Evolutionary conservation across 2,888 invertebrate genomes (phyloP).

Genomic region (Brachyptera putata): DNA sequence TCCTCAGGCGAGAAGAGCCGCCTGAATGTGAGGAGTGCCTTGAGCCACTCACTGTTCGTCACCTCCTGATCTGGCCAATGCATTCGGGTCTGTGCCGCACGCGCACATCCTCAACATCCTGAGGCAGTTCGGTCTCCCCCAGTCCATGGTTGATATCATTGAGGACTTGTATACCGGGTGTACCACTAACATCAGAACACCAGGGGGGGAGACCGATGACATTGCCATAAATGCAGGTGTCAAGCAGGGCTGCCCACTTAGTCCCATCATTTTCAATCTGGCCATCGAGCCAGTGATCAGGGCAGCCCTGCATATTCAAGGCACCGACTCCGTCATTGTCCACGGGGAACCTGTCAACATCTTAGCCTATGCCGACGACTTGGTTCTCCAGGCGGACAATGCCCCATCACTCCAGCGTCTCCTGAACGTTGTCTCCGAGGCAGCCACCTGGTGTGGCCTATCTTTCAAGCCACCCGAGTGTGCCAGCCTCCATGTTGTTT

Average conservation of each 20-base stretch:
- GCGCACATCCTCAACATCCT: too few relatives aligned
- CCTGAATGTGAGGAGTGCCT: too few relatives aligned
- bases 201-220: slow-evolving; percentile 1
- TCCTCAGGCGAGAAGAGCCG: too few relatives aligned
- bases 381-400: slow-evolving; percentile 28
- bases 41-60: too few relatives aligned
- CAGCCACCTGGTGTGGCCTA: slow-evolving; percentile 34
- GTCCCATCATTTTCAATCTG: slow-evolving; percentile 41
- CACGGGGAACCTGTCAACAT: slow-evolving; percentile 19
- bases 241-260: slow-evolving; percentile 40
- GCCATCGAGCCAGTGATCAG: slow-evolving; percentile 36
- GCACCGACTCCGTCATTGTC: not conserved
- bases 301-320: not conserved
- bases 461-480: slow-evolving; percentile 39
- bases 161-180: not conserved
- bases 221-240: too few relatives aligned
- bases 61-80: too few relatives aligned
- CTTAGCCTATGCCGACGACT: slow-evolving; percentile 36
- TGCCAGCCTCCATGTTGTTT: slow-evolving; percentile 34
- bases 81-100: too few relatives aligned
- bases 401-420: slow-evolving; percentile 26
- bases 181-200: not conserved
- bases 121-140: too few relatives aligned
- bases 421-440: slow-evolving; percentile 15
- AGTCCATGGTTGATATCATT: too few relatives aligned